phyloP scores from a whole-genome alignment of 2,797 vertebrate species.

The Ataeniobius toweri region DNA sequence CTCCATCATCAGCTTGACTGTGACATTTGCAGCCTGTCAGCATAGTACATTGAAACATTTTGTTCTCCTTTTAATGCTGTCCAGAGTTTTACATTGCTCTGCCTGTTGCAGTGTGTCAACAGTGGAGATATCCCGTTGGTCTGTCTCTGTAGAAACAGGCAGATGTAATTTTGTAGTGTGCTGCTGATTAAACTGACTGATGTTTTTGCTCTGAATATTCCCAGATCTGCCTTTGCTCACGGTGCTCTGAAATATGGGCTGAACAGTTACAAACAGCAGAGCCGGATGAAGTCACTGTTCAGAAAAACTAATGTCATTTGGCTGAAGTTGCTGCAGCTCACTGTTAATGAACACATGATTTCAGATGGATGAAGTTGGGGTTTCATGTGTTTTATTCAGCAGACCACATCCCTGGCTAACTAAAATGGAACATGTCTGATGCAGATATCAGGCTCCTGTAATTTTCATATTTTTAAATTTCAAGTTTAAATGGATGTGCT shows the following conservation, averaged over 20 bases:
- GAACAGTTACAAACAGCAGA: slow-evolving; percentile 76
- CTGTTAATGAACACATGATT: slow-evolving; percentile 46
- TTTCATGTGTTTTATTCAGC: slow-evolving; percentile 41
- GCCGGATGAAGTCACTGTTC: slow-evolving; percentile 72
- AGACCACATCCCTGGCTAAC: slow-evolving; percentile 29
- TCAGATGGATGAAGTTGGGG: slow-evolving; percentile 46
- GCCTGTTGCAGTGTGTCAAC: slow-evolving; percentile 25
- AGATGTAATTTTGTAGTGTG: slow-evolving; percentile 61
- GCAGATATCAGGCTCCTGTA: slow-evolving; percentile 14
- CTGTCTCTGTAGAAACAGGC: slow-evolving; percentile 51
- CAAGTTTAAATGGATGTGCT: slow-evolving; percentile 10
- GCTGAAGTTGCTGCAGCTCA: slow-evolving; percentile 43
- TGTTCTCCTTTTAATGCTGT: slow-evolving; percentile 39
- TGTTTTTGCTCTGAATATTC: slow-evolving; percentile 55
- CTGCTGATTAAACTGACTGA: slow-evolving; percentile 68
- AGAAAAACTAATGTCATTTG: slow-evolving; percentile 64
- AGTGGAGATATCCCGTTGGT: slow-evolving; percentile 35
- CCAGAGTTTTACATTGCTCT: slow-evolving; percentile 45
- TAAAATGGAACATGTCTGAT: slow-evolving; percentile 22
- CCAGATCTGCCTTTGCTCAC: slow-evolving; percentile 72
- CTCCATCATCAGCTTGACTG: slow-evolving; percentile 47
- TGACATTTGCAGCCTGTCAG: slow-evolving; percentile 52
- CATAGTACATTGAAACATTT: slow-evolving; percentile 11
- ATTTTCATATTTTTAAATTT: slow-evolving; percentile 30
- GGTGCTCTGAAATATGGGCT: slow-evolving; percentile 60